Percentiles rank a stretch among this genome's conserved stretches.
phyloP scores from a whole-genome alignment of 2,888 invertebrate species.

The Tenthredo scrophulariae region DNA sequence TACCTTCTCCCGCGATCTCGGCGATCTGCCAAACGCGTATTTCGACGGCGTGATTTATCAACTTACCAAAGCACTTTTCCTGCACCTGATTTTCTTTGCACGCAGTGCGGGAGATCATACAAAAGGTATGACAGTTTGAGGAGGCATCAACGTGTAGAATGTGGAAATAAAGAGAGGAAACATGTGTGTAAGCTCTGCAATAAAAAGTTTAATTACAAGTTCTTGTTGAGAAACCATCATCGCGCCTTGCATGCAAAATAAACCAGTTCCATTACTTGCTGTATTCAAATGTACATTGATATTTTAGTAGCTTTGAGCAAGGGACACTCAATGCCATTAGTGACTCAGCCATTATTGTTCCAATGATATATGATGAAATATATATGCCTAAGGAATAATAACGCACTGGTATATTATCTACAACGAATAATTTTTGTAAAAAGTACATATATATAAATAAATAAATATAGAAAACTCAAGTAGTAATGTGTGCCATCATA shows the following conservation, averaged over 20 bases:
- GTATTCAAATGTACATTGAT: background rate
- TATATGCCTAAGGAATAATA: background rate
- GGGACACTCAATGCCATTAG: background rate
- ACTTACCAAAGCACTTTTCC: slow-evolving; percentile 1
- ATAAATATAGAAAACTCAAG: background rate
- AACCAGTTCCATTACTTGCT: background rate
- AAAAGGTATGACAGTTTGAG: slow-evolving; percentile 75
- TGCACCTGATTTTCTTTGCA: slow-evolving; percentile 63
- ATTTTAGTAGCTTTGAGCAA: background rate
- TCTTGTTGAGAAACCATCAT: slow-evolving; percentile 36
- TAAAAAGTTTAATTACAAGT: slow-evolving; percentile 69
- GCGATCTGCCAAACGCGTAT: background rate
- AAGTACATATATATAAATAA: background rate
- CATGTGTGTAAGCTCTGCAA: slow-evolving; percentile 75
- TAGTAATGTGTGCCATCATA: background rate
- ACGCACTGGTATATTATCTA: background rate
- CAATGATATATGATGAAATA: background rate
- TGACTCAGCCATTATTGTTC: background rate
- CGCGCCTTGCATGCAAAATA: slow-evolving; percentile 32
- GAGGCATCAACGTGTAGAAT: slow-evolving; percentile 76
- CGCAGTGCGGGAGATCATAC: slow-evolving; percentile 76
- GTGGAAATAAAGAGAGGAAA: slow-evolving; percentile 76
- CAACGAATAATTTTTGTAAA: background rate
- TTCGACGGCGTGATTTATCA: slow-evolving; percentile 1
- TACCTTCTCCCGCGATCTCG: slow-evolving; percentile 18